Evolutionary conservation across 92 coral and sea anemone species (phyloP).

Genomic region (Chrysogorgia sp.): DNA sequence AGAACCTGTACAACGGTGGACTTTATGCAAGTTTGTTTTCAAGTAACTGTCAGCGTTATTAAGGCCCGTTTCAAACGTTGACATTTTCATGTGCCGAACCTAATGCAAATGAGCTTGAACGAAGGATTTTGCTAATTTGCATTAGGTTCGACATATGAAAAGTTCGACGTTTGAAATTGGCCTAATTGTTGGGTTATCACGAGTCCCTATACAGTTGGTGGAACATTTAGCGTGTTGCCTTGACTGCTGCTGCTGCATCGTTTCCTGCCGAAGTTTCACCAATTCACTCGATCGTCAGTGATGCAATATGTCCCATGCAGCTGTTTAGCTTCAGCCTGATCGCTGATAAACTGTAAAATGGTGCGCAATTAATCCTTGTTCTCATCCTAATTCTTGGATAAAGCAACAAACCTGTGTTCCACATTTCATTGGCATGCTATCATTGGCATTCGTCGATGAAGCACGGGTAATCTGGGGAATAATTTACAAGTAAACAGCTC

Average conservation of each 20-base stretch:
- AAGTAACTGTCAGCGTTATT: constrained; percentile 38
- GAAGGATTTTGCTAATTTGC: background rate
- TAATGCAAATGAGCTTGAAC: no score
- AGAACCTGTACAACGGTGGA: constrained; percentile 40
- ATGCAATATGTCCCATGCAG: background rate
- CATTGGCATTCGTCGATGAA: background rate
- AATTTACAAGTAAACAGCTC: constrained; percentile 43
- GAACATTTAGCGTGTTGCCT: background rate
- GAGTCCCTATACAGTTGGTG: no score
- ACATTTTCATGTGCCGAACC: background rate
- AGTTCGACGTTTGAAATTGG: no score
- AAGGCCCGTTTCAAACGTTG: no score
- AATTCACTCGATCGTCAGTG: no score
- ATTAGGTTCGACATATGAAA: constrained; percentile 3
- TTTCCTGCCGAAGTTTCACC: background rate
- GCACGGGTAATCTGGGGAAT: constrained; percentile 3
- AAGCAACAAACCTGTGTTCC: background rate
- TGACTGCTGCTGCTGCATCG: background rate
- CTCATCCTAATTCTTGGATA: no score
- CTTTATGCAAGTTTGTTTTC: constrained; percentile 37
- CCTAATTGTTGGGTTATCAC: no score
- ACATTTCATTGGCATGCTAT: background rate
- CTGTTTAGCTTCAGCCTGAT: background rate
- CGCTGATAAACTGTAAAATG: background rate
- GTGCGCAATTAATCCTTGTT: background rate